phyloP scores from a whole-genome alignment of 1,140 invertebrate genomes.

The Drosophila orosa region DNA sequence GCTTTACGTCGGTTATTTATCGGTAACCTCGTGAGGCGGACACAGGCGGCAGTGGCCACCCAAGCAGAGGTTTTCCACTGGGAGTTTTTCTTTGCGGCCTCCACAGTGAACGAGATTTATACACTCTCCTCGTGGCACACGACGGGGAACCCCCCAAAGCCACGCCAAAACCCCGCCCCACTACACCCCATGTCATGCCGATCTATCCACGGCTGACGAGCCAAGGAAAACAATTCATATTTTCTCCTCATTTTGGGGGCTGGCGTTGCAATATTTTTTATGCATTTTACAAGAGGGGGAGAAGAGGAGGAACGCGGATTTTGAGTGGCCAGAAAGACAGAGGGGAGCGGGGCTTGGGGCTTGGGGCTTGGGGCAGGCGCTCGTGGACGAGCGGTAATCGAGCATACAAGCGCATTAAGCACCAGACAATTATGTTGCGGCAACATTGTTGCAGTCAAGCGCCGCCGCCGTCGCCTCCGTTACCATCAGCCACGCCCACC shows the following conservation, averaged over 20 bases:
- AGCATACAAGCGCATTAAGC: slow-evolving; percentile 63
- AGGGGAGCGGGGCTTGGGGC: background rate
- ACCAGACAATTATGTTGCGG: slow-evolving; percentile 61
- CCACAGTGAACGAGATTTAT: slow-evolving; percentile 22
- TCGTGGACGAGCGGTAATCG: slow-evolving; percentile 46
- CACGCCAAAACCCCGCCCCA: background rate
- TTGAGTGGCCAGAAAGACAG: slow-evolving; percentile 2
- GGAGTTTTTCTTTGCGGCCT: background rate
- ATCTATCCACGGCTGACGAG: slow-evolving; percentile 13
- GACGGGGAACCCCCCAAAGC: slow-evolving; percentile 4
- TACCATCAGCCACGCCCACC: slow-evolving; percentile 31
- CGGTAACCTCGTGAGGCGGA: slow-evolving; percentile 25
- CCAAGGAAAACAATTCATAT: slow-evolving; percentile 49
- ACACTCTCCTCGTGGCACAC: slow-evolving; percentile 2
- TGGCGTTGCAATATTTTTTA: slow-evolving; percentile 38
- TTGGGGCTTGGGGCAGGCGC: background rate
- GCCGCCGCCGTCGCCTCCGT: slow-evolving; percentile 2
- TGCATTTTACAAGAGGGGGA: slow-evolving; percentile 3
- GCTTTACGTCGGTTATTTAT: slow-evolving; percentile 37
- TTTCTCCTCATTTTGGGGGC: slow-evolving; percentile 46
- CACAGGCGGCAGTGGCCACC: slow-evolving; percentile 22
- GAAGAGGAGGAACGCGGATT: background rate
- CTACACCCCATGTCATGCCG: background rate
- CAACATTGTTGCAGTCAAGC: slow-evolving; percentile 63
- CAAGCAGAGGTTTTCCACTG: slow-evolving; percentile 11